These are phyloP conservation scores for Euthynnus affinis DNA, from an alignment of 2,797 vertebrate species.

Conservation along the genomic window DNA sequence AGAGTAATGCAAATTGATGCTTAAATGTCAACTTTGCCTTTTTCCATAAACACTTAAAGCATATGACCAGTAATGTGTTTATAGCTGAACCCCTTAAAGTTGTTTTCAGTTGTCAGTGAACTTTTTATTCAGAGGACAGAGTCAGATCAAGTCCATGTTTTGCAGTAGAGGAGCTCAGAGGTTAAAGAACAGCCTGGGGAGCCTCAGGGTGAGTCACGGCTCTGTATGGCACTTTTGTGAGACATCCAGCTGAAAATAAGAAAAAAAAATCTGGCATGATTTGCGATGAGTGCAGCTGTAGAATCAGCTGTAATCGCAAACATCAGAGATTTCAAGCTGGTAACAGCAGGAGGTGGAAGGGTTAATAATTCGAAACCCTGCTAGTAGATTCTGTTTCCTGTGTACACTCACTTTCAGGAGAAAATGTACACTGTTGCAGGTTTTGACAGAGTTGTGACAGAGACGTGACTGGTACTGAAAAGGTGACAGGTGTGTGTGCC, in stretches of 20 bases:
- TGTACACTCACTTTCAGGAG: too few species aligned
- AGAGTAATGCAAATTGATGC: conserved; percentile 42
- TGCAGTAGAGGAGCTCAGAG: conserved; percentile 5
- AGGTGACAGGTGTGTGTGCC: too few species aligned
- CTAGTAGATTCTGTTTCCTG: neutral
- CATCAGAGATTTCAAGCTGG: too few species aligned
- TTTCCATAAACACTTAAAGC: neutral
- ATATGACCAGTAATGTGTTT: neutral
- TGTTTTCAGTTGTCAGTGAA: neutral
- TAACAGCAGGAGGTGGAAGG: neutral
- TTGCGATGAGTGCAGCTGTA: too few species aligned
- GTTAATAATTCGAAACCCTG: neutral
- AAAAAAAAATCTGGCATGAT: too few species aligned
- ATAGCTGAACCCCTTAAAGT: neutral
- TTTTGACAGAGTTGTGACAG: neutral
- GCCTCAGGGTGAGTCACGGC: neutral
- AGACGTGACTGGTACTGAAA: neutral
- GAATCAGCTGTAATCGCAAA: too few species aligned
- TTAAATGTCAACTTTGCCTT: conserved; percentile 3
- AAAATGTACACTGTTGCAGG: neutral
- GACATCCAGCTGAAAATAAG: too few species aligned
- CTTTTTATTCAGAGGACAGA: neutral
- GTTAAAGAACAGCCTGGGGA: conserved; percentile 13
- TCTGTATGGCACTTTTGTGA: neutral
- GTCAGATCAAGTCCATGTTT: neutral